These are phyloP conservation scores for Oppia nitens DNA, from an alignment of 1,140 invertebrate genomes.

Conservation along the genomic window DNA sequence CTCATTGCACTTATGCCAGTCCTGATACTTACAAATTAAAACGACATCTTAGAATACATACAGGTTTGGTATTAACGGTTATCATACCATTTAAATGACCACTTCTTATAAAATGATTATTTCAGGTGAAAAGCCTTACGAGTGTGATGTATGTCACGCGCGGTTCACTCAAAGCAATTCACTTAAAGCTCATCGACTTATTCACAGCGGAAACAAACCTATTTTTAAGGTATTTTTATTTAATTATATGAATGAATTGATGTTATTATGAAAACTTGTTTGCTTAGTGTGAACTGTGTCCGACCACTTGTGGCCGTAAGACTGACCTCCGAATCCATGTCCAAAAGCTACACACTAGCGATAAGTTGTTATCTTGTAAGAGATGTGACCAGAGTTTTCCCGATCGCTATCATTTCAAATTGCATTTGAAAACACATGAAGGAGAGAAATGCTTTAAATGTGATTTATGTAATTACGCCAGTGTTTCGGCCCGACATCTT, in stretches of 20 bases:
- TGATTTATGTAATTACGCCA: conserved; percentile 82
- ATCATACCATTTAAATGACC: conserved; percentile 3
- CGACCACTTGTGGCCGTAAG: conserved; percentile 88
- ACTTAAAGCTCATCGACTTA: conserved; percentile 79
- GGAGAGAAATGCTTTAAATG: conserved; percentile 96
- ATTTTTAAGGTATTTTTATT: conserved; percentile 36
- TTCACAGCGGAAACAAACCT: conserved; percentile 84
- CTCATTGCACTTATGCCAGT: conserved; percentile 90
- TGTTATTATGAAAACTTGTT: background rate
- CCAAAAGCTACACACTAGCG: conserved; percentile 85
- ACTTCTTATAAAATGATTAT: background rate
- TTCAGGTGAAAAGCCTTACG: conserved; percentile 41
- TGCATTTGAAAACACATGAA: conserved; percentile 70
- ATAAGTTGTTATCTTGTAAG: conserved; percentile 77
- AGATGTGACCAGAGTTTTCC: conserved; percentile 81
- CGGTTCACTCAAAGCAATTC: conserved; percentile 93
- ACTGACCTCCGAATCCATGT: conserved; percentile 91
- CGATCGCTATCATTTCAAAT: conserved; percentile 45
- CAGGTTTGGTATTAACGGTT: conserved; percentile 22
- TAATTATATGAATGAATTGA: background rate
- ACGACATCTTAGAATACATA: conserved; percentile 42
- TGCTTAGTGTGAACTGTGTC: conserved; percentile 78
- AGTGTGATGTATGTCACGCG: conserved; percentile 43
- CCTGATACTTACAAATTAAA: conserved; percentile 91
- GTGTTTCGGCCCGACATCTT: conserved; percentile 74